These are phyloP conservation scores for Aldrovandia affinis DNA, from an alignment of 2,797 vertebrate species.

Conservation along the genomic window DNA sequence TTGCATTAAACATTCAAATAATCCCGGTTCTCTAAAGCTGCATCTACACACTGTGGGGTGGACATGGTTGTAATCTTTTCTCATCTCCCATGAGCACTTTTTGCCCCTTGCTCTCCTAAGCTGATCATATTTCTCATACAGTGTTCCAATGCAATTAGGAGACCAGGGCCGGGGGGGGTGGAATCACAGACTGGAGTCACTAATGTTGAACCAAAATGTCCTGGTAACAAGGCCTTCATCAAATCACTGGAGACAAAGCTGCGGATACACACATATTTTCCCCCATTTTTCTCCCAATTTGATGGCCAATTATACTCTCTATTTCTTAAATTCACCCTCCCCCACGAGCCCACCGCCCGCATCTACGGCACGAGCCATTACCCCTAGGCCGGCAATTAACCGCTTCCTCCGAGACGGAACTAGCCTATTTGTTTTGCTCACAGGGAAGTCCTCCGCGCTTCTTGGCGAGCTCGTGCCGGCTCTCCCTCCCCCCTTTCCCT, in stretches of 20 bases:
- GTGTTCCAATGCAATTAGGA: not conserved
- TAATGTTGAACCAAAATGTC: not conserved
- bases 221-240: not conserved
- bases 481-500: no score
- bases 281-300: no score
- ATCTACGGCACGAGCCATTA: no score
- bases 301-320: no score
- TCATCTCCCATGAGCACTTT: not conserved
- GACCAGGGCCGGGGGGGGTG: not conserved
- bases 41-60: not conserved
- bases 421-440: no score
- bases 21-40: not conserved
- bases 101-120: not conserved
- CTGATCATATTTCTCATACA: not conserved
- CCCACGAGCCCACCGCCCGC: no score
- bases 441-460: no score
- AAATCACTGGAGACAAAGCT: not conserved
- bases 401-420: no score
- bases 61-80: not conserved
- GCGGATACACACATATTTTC: no score
- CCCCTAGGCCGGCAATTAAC: no score
- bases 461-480: no score
- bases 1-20: not conserved
- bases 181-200: not conserved
- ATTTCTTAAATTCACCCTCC: no score